Conservation (phyloP, 1,140 invertebrate genomes). For the Rhysida immarginata region DNA sequence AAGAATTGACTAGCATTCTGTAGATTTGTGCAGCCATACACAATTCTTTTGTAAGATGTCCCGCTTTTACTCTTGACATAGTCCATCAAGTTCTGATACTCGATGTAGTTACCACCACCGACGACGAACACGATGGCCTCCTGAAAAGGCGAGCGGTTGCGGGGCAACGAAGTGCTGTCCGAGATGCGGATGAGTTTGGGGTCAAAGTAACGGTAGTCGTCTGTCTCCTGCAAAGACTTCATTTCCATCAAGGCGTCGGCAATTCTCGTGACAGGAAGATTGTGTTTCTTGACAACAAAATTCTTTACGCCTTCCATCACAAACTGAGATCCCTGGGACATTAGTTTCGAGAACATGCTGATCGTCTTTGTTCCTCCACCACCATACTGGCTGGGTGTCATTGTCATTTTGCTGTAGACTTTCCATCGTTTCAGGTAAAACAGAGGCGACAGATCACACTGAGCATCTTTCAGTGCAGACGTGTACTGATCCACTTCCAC, state of each 20-base stretch:
- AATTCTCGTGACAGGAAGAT: constrained; percentile 78
- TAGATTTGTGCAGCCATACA: no score
- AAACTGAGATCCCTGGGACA: constrained; percentile 91
- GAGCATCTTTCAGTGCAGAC: constrained; percentile 53
- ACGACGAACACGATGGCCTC: constrained; percentile 87
- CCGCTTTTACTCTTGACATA: no score
- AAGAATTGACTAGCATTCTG: no score
- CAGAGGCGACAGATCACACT: constrained; percentile 68
- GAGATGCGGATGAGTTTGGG: constrained; percentile 67
- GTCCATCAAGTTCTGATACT: constrained; percentile 96
- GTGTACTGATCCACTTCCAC: constrained; percentile 69
- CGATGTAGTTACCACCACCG: constrained; percentile 97
- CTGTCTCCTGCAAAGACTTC: constrained; percentile 55
- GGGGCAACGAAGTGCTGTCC: constrained; percentile 34
- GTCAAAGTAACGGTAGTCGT: constrained; percentile 82
- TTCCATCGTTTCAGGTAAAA: constrained; percentile 78
- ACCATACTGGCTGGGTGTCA: constrained; percentile 53
- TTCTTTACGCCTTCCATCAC: constrained; percentile 99
- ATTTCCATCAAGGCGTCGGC: constrained; percentile 82
- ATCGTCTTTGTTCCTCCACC: constrained; percentile 94
- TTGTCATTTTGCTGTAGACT: constrained; percentile 61
- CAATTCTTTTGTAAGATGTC: no score
- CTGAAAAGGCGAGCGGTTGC: constrained; percentile 32
- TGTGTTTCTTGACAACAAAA: constrained; percentile 94
- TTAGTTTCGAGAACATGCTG: constrained; percentile 95